Conservation (phyloP, 2,888 invertebrate species). For the Molanna angustata region DNA sequence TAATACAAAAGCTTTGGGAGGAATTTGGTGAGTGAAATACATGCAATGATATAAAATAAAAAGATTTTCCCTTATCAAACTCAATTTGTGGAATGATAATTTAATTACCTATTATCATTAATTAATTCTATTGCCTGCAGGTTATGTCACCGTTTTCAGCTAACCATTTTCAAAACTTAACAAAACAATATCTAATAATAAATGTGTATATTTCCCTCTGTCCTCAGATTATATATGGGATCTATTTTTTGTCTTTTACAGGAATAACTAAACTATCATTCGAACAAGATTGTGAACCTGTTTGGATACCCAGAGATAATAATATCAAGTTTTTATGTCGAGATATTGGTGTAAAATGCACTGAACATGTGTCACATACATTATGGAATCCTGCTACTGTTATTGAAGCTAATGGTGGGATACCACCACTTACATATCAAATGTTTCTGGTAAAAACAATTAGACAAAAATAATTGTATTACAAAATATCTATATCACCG, state of each 20-base stretch:
- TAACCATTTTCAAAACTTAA: too few relatives aligned
- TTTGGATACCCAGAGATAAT: conserved; percentile 63
- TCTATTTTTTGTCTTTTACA: too few relatives aligned
- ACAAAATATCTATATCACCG: too few relatives aligned
- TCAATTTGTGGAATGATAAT: too few relatives aligned
- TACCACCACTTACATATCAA: conserved; percentile 68
- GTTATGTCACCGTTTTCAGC: not conserved
- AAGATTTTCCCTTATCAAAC: too few relatives aligned
- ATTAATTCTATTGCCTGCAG: too few relatives aligned
- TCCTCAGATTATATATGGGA: too few relatives aligned
- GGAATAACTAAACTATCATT: conserved; percentile 55
- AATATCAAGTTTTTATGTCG: conserved; percentile 55
- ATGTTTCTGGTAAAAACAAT: conserved; percentile 66
- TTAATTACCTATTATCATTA: too few relatives aligned
- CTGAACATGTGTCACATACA: conserved; percentile 67
- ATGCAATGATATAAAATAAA: too few relatives aligned
- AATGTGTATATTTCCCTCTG: too few relatives aligned
- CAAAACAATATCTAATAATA: too few relatives aligned
- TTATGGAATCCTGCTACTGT: conserved; percentile 67
- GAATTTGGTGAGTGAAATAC: conserved; percentile 51
- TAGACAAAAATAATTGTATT: too few relatives aligned
- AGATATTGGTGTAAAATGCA: conserved; percentile 53
- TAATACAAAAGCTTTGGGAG: conserved; percentile 59
- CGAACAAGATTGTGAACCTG: conserved; percentile 70
- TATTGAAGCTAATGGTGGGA: conserved; percentile 65